These are phyloP conservation scores for Cheiracanthium punctorium DNA, from an alignment of 2,888 invertebrate genomes.

Conservation along the genomic window DNA sequence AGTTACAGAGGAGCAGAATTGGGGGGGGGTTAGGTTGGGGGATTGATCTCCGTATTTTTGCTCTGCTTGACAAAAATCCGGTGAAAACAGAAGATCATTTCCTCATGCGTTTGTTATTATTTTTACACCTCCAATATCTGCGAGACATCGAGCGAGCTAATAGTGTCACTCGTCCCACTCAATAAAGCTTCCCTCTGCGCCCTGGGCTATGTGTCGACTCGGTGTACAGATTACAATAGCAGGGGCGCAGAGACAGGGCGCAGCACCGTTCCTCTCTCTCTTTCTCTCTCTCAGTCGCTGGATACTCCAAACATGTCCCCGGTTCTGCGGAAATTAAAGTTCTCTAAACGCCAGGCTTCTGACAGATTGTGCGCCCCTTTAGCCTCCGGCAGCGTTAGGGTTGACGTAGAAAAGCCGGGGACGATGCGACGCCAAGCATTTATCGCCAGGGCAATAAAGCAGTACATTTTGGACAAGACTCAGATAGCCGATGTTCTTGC, in stretches of 20 bases:
- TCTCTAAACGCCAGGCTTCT: conserved; percentile 60
- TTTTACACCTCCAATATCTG: conserved; percentile 60
- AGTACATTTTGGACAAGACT: too few relatives aligned
- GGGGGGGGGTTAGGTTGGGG: too few relatives aligned
- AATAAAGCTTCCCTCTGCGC: conserved; percentile 5
- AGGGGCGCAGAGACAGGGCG: conserved; percentile 30
- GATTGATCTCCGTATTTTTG: too few relatives aligned
- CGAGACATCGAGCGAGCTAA: conserved; percentile 58
- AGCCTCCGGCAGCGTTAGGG: conserved; percentile 47
- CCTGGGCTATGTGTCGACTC: conserved; percentile 57
- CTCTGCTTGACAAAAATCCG: too few relatives aligned
- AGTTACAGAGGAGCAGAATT: not conserved
- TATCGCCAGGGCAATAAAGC: not conserved
- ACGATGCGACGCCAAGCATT: not conserved
- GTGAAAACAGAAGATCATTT: conserved; percentile 12
- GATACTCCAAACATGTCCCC: conserved; percentile 59
- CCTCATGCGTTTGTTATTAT: conserved; percentile 46
- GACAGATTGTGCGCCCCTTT: conserved; percentile 69
- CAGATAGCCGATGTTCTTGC: too few relatives aligned
- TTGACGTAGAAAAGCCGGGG: too few relatives aligned
- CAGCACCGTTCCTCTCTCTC: conserved; percentile 8
- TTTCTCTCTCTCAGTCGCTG: not conserved
- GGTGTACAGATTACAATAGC: conserved; percentile 57
- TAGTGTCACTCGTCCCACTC: conserved; percentile 7
- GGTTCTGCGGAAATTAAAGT: conserved; percentile 69